A percentile compares a stretch with the other conserved stretches of the same genome.
phyloP scores from a whole-genome alignment of 2,113 vertebrate species.

The Gavialis gangeticus region DNA sequence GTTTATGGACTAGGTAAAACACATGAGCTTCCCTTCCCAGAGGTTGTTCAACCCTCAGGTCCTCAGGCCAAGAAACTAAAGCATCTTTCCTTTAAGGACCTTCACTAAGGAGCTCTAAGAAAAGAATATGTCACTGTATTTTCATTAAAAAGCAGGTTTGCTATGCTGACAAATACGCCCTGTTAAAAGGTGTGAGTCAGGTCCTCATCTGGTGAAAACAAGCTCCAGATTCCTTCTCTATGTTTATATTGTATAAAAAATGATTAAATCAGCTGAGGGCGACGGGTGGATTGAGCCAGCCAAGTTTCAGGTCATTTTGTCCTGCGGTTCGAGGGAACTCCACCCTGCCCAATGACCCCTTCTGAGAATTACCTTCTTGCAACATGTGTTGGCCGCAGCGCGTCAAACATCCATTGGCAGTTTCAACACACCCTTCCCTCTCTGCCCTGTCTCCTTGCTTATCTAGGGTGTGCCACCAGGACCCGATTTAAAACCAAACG shows the following conservation, averaged over 20 bases:
- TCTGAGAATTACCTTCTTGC: constrained; percentile 13
- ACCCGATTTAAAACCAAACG: not conserved
- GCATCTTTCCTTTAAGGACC: not conserved
- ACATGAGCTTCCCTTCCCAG: not conserved
- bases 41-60: no score
- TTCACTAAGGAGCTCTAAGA: not conserved
- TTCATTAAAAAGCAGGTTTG: not conserved
- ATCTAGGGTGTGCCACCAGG: not conserved
- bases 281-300: not conserved
- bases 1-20: accelerated
- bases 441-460: not conserved
- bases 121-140: not conserved
- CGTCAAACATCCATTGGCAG: not conserved
- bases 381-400: not conserved
- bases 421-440: not conserved
- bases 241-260: not conserved
- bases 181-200: not conserved
- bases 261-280: not conserved
- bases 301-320: not conserved
- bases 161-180: not conserved
- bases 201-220: not conserved
- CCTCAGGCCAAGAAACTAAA: not conserved
- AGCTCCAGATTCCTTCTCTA: not conserved
- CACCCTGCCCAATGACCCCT: not conserved
- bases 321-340: not conserved